Base-by-base conservation (phyloP, 2,113 vertebrate genomes). In the Lathamus discolor region DNA sequence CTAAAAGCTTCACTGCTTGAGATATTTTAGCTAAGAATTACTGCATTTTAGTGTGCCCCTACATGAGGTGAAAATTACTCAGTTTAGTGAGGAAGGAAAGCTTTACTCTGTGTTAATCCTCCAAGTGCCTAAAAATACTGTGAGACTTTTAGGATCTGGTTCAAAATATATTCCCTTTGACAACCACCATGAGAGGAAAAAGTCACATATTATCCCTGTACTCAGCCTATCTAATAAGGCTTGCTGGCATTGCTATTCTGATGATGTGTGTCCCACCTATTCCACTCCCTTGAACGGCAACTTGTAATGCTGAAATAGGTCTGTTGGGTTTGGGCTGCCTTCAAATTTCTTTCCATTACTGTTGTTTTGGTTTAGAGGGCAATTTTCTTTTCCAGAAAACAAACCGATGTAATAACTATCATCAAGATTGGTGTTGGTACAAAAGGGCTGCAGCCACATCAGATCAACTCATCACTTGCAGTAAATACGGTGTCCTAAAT, bases 361-460 rank as follows among this genome's bases (percentile, higher is more conserved):
- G 31, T 59, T 84, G 49, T 64, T 88, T 90, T 68, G n/a, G 51
- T 61, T 86, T 79, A 83, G 39, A 79, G 22, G 12, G 6, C 10
- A 90, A 87, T 93, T 78, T 94, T 92, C 35, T 95, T 91, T 89
- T 91, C 62, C 25, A 52, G 48, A 92, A 91, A 61, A 20, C 24
- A 66, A 67, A 64, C 6, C 4, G 0, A 19, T 61, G 23, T 52
- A 64, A 79, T 62, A 72, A 35, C 70, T 64, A 9, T 57, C 63
- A 28, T 85, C 44, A 57, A 61, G 54, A 83, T 77, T 59, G 69
- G 19, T 83, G 67, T n/a, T 41, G 44, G 35, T 83, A 66, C 49
- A 23, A 17, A 89, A 92, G 13, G 68, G 31, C 17, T 91, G 31
- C 69, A 16, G 55, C 41, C 59, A 57, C 52, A 89, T 49, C 44